A percentile compares a stretch with the other conserved stretches of the same genome.
phyloP scores from a whole-genome alignment of 1,140 invertebrate genomes.

The Dermatophagoides farinae region DNA sequence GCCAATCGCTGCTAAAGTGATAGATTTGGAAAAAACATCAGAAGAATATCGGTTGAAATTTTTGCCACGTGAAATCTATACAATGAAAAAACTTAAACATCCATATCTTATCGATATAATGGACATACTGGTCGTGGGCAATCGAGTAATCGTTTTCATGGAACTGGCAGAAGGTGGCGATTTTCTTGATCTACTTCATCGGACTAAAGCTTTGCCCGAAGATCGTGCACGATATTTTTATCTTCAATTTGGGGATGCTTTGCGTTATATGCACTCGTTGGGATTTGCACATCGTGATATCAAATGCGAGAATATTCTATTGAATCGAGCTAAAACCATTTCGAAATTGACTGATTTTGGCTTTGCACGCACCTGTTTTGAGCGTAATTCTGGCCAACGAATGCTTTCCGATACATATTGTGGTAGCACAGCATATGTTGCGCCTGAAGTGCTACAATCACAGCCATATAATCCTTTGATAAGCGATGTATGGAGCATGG shows the following conservation, averaged over 20 bases:
- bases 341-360: conserved; percentile 14
- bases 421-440: conserved; percentile 42
- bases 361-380: conserved; percentile 22
- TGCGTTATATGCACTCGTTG: conserved; percentile 3
- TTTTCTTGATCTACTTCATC: not conserved
- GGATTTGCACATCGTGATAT: conserved; percentile 74
- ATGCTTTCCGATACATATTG: conserved; percentile 39
- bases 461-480: conserved; percentile 37
- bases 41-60: conserved; percentile 13
- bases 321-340: conserved; percentile 35
- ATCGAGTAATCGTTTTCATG: not conserved
- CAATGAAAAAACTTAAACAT: conserved; percentile 12
- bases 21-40: conserved; percentile 15
- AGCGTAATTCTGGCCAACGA: conserved; percentile 21
- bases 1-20: conserved; percentile 12
- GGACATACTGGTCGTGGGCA: conserved; percentile 7
- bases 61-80: conserved; percentile 14
- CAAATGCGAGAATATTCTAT: conserved; percentile 82
- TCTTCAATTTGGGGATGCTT: conserved; percentile 11
- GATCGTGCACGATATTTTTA: not conserved
- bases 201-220: not conserved
- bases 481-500: conserved; percentile 42
- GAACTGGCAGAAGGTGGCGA: conserved; percentile 14
- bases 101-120: conserved; percentile 9
- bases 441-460: conserved; percentile 40